Evolutionary conservation across 2,888 invertebrate species (phyloP).

Genomic region (Choristoneura rosaceana): DNA sequence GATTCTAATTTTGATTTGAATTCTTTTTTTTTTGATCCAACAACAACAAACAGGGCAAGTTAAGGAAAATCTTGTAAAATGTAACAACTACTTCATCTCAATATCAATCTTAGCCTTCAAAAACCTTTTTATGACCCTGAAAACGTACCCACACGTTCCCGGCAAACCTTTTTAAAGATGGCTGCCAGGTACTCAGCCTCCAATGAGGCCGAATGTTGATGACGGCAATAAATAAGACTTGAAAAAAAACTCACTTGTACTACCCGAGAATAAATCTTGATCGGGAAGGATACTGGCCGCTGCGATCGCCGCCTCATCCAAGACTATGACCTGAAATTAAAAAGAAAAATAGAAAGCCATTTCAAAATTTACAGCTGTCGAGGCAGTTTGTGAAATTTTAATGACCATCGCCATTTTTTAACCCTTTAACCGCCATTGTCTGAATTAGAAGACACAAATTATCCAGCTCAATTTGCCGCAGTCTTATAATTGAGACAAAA

Average conservation of each 20-base stretch:
- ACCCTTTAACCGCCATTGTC: no score
- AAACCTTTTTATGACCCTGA: neutral
- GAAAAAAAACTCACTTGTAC: conserved; percentile 71
- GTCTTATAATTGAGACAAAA: no score
- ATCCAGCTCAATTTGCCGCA: no score
- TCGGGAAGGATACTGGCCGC: conserved; percentile 80
- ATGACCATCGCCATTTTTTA: conserved; percentile 12
- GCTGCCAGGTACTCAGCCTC: conserved; percentile 24
- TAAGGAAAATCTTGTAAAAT: neutral
- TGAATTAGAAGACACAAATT: no score
- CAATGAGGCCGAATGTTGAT: conserved; percentile 37
- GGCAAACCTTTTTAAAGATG: conserved; percentile 24
- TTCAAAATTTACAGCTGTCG: conserved; percentile 26
- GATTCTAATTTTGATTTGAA: no score
- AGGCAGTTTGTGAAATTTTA: conserved; percentile 21
- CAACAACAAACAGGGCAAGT: no score
- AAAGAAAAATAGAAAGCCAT: conserved; percentile 15
- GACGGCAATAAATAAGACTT: conserved; percentile 40
- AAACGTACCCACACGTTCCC: neutral
- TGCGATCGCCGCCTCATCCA: conserved; percentile 80
- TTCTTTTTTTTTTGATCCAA: no score
- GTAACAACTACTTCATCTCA: neutral
- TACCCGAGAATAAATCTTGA: conserved; percentile 74
- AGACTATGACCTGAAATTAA: conserved; percentile 75
- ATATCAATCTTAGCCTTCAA: conserved; percentile 9